Evolutionary conservation across 2,888 invertebrate genomes (phyloP), one percentile per base, ranked within the genome.

Genomic region (Bruchidius siliquastri): DNA sequence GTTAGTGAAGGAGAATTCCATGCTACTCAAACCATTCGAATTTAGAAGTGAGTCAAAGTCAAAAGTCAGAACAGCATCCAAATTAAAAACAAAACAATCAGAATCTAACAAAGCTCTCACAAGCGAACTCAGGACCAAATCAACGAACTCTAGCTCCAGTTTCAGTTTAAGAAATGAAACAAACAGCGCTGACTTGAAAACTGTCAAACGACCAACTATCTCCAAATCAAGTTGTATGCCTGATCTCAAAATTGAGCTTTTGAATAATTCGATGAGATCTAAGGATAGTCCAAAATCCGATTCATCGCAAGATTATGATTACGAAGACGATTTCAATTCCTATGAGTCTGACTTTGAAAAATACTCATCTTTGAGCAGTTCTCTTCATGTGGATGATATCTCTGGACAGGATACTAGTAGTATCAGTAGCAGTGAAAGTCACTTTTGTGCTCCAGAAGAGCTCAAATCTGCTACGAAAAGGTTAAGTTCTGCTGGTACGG

Each of bases 341-440:
- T 90, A 90, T 79, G 89, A 89, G 80, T 89, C 89, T 0, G 90
- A 90, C 82, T 90, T 90, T 79, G 90, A 90, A 74, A 83, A 81
- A 49, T 86, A 84, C 74, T 80, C 82, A n/a, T 80, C 80, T 18
- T 82, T 83, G 13, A 79, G 80, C 68, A 79, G 80, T 20, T 74
- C 76, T 20, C 49, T 49, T 18, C 74, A 75, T 21, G 22, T 75
- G 20, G 72, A 70, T 0, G 70, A 76, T 21, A 77, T 78, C 70
- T 77, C 80, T 13, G 75, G 77, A n/a, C 78, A 78, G 49, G 78
- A 76, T 49, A 79, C 75, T 13, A 79, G 77, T 72, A 79, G 81
- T 18, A 76, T 77, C 26, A 77, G 78, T 30, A 75, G 82, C 79
- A 73, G 82, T 80, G 73, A 70, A 26, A 18, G 70, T 70, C 10